A percentile compares a stretch with the other conserved stretches of the same genome.
Evolutionary conservation across 2,113 vertebrate genomes (phyloP).

Genomic region (Neomonachus schauinslandi): DNA sequence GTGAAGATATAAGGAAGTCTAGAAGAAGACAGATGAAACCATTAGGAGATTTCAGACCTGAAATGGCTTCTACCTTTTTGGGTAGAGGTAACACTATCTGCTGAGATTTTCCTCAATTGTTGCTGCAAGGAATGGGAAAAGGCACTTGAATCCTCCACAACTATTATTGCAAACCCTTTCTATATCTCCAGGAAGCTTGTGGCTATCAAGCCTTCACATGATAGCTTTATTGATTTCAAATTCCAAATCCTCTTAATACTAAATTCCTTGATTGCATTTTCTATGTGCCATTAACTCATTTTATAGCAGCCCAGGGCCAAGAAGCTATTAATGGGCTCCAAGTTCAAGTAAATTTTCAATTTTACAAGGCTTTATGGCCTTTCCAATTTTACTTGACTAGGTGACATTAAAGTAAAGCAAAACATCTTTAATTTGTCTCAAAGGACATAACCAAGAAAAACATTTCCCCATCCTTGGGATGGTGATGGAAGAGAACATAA

Average conservation of each 20-base stretch:
- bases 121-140: neutral
- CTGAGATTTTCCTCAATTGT: neutral
- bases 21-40: neutral
- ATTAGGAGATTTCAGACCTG: neutral
- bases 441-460: slow-evolving; percentile 27
- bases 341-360: slow-evolving; percentile 67
- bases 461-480: neutral
- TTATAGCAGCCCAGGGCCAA: slow-evolving; percentile 42
- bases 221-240: slow-evolving; percentile 62
- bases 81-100: neutral
- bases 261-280: slow-evolving; percentile 59
- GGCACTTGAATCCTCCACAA: neutral
- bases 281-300: slow-evolving; percentile 45
- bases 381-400: slow-evolving; percentile 60
- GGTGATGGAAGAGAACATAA: neutral
- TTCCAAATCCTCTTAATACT: slow-evolving; percentile 39
- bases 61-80: neutral
- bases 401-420: slow-evolving; percentile 56
- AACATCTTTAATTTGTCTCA: slow-evolving; percentile 65
- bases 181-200: neutral
- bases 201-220: neutral
- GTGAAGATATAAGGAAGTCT: neutral
- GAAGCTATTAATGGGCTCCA: slow-evolving; percentile 51
- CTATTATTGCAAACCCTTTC: neutral
- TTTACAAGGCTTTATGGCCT: slow-evolving; percentile 60